A percentile compares a stretch with the other conserved stretches of the same genome.
These are phyloP conservation scores for Drosophila formosana DNA, from an alignment of 2,888 invertebrate species.

Conservation along the genomic window DNA sequence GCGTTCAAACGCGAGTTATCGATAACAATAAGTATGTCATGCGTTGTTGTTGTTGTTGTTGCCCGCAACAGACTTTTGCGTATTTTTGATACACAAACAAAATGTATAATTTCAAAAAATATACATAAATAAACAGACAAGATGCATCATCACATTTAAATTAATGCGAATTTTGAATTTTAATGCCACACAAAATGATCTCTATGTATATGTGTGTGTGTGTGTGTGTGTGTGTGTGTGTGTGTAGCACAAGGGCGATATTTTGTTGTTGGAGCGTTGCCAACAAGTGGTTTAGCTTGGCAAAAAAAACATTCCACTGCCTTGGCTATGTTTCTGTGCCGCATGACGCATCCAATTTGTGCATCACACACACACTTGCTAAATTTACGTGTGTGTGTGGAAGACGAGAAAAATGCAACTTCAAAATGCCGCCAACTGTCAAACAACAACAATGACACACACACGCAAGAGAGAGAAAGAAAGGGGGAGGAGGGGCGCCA, in stretches of 20 bases:
- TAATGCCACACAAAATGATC: constrained; percentile 32
- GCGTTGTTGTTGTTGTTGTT: constrained; percentile 6
- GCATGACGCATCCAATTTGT: constrained; percentile 54
- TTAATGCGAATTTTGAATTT: constrained; percentile 53
- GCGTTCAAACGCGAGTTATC: constrained; percentile 8
- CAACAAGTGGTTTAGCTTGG: constrained; percentile 77
- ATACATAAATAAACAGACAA: background rate
- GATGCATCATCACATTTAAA: constrained; percentile 48
- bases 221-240: background rate
- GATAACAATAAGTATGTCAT: constrained; percentile 25
- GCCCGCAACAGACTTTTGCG: background rate
- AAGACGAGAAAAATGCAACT: constrained; percentile 49
- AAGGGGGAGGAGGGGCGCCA: background rate
- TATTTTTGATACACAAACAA: constrained; percentile 19
- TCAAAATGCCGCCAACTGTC: constrained; percentile 53
- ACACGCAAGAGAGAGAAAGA: background rate
- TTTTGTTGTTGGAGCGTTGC: constrained; percentile 56
- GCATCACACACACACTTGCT: constrained; percentile 10
- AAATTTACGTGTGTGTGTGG: background rate
- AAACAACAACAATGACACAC: constrained; percentile 32
- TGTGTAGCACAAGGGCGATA: constrained; percentile 52
- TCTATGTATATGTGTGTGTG: constrained; percentile 11
- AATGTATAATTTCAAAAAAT: background rate
- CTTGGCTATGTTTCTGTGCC: constrained; percentile 47
- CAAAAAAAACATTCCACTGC: constrained; percentile 57